Evolutionary conservation across 1,140 invertebrate genomes (phyloP).

Genomic region (Hirudo medicinalis): DNA sequence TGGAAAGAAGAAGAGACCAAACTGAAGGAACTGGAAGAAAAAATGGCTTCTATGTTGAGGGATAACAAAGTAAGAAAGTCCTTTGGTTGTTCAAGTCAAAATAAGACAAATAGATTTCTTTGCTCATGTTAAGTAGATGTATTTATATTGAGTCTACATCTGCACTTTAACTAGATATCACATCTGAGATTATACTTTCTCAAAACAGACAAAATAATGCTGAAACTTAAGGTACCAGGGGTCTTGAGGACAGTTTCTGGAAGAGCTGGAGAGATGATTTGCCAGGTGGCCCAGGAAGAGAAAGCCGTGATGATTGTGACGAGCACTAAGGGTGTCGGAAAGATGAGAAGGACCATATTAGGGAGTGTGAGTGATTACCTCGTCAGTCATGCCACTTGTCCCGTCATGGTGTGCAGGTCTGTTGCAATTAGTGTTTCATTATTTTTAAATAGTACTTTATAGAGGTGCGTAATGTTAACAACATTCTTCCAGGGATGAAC

Average conservation of each 20-base stretch:
- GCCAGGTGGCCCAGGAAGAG: constrained; percentile 19
- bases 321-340: constrained; percentile 21
- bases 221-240: constrained; percentile 10
- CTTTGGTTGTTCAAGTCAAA: not conserved
- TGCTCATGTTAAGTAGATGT: too few species aligned
- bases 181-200: constrained; percentile 1
- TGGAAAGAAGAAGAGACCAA: constrained; percentile 24
- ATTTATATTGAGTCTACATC: too few species aligned
- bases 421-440: not conserved
- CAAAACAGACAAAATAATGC: constrained; percentile 6
- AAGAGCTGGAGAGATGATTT: constrained; percentile 22
- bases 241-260: constrained; percentile 14
- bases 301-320: constrained; percentile 23
- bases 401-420: constrained; percentile 20
- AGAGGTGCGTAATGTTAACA: not conserved
- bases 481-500: not conserved
- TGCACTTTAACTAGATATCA: not conserved
- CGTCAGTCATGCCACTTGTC: constrained; percentile 21
- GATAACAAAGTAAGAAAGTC: constrained; percentile 17
- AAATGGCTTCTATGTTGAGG: constrained; percentile 21
- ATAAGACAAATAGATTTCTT: not conserved
- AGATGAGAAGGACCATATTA: constrained; percentile 21
- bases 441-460: not conserved
- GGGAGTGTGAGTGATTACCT: constrained; percentile 22
- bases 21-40: constrained; percentile 21